A percentile compares a stretch with the other conserved stretches of the same genome.
These are phyloP conservation scores for Neelides sp. DNA, from an alignment of 1,140 invertebrate genomes.

Conservation along the genomic window DNA sequence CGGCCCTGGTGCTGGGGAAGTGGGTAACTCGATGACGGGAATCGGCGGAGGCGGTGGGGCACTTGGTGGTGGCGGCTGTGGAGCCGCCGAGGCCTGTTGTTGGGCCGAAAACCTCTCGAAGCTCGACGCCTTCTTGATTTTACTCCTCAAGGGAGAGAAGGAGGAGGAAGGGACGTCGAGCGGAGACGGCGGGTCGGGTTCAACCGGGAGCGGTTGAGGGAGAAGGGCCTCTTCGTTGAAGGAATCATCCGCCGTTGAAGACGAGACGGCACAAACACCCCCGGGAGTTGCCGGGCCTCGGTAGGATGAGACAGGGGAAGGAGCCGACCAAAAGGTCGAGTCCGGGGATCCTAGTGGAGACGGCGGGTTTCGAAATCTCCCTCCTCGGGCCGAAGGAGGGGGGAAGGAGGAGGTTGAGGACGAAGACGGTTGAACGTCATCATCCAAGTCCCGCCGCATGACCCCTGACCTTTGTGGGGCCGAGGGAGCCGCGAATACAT, in stretches of 20 bases:
- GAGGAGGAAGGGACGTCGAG: conserved; percentile 9
- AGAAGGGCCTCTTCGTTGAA: too few relatives aligned
- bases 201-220: too few relatives aligned
- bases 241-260: conserved; percentile 28
- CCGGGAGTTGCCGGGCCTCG: conserved; percentile 22
- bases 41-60: not conserved
- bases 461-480: conserved; percentile 2
- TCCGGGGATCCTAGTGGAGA: conserved; percentile 28
- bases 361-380: conserved; percentile 11
- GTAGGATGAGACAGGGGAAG: conserved; percentile 12
- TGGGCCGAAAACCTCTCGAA: conserved; percentile 27
- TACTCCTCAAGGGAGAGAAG: conserved; percentile 22
- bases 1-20: not conserved
- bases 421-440: conserved; percentile 24
- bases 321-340: conserved; percentile 25
- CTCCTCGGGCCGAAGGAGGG: conserved; percentile 8
- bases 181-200: not conserved
- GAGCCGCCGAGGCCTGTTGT: too few relatives aligned
- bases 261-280: conserved; percentile 28
- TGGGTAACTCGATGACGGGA: conserved; percentile 5
- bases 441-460: conserved; percentile 25
- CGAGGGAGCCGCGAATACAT: conserved; percentile 15
- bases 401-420: conserved; percentile 20
- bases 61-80: too few relatives aligned
- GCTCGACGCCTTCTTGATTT: conserved; percentile 30